These are phyloP conservation scores for Epizoanthus scotinus DNA, from an alignment of 92 coral and sea anemone genomes.

Conservation along the genomic window DNA sequence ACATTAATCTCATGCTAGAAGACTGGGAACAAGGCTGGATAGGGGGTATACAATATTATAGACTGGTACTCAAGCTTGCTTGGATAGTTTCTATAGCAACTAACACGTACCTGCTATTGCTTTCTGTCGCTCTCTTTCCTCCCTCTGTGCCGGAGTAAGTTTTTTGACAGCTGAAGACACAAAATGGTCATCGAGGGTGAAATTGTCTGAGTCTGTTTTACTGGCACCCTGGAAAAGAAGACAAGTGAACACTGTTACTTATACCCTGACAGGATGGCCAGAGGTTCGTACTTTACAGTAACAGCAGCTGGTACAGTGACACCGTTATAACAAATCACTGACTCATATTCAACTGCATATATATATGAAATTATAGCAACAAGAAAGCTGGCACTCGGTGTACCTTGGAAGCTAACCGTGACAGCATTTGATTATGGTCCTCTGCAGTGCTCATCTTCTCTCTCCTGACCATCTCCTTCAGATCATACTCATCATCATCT, in stretches of 20 bases:
- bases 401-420: constrained; percentile 90
- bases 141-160: constrained; percentile 78
- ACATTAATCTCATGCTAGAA: no score
- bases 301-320: not conserved
- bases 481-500: constrained; percentile 89
- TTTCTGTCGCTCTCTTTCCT: constrained; percentile 81
- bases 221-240: constrained; percentile 54
- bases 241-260: not conserved
- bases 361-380: not conserved
- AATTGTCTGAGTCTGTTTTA: constrained; percentile 76
- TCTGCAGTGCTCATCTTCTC: constrained; percentile 91
- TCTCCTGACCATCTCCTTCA: constrained; percentile 90
- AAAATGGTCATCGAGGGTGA: constrained; percentile 93
- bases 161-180: constrained; percentile 92
- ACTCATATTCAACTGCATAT: not conserved
- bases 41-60: no score
- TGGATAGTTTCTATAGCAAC: no score
- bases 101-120: constrained; percentile 80
- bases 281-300: not conserved
- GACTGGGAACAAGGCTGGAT: no score
- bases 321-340: no score
- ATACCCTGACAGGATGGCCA: not conserved
- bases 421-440: constrained; percentile 86
- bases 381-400: not conserved
- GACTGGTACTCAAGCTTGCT: no score